phyloP scores from a whole-genome alignment of 2,888 invertebrate genomes.

The Platycnemis pennipes region DNA sequence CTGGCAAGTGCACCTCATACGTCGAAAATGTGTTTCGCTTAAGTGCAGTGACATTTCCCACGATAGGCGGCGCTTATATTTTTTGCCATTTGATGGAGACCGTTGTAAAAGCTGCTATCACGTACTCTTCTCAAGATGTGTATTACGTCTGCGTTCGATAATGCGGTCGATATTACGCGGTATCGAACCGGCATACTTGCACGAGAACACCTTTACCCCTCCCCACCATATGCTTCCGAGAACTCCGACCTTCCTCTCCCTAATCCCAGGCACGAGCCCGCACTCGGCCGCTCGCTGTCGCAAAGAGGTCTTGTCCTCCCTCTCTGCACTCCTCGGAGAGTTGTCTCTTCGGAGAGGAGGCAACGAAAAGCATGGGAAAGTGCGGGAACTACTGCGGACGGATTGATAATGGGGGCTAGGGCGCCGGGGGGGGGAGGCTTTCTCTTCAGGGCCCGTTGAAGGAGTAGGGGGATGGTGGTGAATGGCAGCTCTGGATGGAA shows the following conservation, averaged over 20 bases:
- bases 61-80: too few relatives aligned
- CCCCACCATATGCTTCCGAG: not conserved
- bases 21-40: too few relatives aligned
- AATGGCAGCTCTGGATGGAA: not conserved
- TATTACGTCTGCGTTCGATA: too few relatives aligned
- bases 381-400: too few relatives aligned
- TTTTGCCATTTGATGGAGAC: too few relatives aligned
- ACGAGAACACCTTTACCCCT: not conserved
- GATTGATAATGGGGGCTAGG: not conserved
- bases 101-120: too few relatives aligned
- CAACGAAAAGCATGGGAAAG: too few relatives aligned
- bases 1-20: too few relatives aligned
- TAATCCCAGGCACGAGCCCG: not conserved
- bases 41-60: too few relatives aligned
- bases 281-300: not conserved
- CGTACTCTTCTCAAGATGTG: too few relatives aligned
- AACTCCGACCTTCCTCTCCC: not conserved
- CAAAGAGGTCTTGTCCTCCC: conserved; percentile 10
- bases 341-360: not conserved
- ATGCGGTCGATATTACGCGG: not conserved
- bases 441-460: not conserved
- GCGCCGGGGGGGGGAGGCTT: not conserved
- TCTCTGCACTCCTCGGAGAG: not conserved
- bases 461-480: too few relatives aligned
- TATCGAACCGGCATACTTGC: not conserved